These are phyloP conservation scores for Coenobita brevimanus DNA, from an alignment of 1,140 invertebrate genomes.

Conservation along the genomic window DNA sequence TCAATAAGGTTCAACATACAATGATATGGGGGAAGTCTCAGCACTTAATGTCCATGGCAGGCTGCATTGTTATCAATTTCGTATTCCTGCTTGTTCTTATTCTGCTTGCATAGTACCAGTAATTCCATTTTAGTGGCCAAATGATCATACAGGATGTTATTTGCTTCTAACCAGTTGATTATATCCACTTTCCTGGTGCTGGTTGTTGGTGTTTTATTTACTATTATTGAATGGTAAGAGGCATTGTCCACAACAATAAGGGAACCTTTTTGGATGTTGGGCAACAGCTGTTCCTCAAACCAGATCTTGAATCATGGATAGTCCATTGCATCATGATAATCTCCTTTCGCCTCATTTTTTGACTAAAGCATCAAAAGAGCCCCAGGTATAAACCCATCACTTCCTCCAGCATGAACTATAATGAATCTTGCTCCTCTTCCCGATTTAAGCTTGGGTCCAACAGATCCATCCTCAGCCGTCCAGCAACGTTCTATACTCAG, in stretches of 20 bases:
- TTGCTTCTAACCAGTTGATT: no score
- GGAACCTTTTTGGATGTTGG: slow-evolving; percentile 71
- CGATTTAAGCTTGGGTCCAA: not conserved
- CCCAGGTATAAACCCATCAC: slow-evolving; percentile 61
- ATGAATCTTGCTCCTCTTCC: slow-evolving; percentile 58
- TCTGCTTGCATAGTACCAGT: no score
- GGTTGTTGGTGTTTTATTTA: no score
- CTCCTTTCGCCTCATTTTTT: slow-evolving; percentile 40
- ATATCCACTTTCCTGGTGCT: no score
- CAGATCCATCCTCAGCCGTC: not conserved
- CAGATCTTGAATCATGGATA: slow-evolving; percentile 57
- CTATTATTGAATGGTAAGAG: slow-evolving; percentile 71
- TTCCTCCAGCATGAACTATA: slow-evolving; percentile 64
- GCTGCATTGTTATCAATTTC: no score
- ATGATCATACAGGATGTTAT: no score
- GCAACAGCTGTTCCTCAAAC: slow-evolving; percentile 69
- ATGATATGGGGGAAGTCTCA: no score
- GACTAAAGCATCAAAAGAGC: slow-evolving; percentile 51
- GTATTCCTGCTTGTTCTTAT: no score
- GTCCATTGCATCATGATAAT: slow-evolving; percentile 68
- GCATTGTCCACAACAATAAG: slow-evolving; percentile 73
- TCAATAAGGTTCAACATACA: no score
- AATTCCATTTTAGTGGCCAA: no score
- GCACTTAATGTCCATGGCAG: no score
- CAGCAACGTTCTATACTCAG: not conserved